phyloP scores from a whole-genome alignment of 1,140 invertebrate genomes.

The Gonioctena quinquepunctata region DNA sequence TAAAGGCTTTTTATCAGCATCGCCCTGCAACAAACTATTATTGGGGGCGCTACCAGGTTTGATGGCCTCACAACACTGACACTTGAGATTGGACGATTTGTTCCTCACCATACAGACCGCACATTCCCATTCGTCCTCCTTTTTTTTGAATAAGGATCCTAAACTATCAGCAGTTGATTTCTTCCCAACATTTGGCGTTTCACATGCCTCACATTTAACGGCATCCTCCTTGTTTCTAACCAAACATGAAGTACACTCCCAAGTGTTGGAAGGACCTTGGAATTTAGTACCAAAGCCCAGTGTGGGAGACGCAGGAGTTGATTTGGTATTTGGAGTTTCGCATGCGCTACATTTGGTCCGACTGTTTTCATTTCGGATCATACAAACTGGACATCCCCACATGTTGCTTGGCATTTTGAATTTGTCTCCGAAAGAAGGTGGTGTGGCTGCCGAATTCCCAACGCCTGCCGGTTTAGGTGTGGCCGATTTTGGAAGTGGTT shows the following conservation, averaged over 20 bases:
- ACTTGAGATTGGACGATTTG: constrained; percentile 56
- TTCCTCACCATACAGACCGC: constrained; percentile 62
- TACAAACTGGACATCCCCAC: constrained; percentile 64
- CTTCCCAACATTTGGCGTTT: constrained; percentile 55
- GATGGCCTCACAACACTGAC: constrained; percentile 57
- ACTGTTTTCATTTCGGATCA: constrained; percentile 61
- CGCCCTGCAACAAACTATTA: not conserved
- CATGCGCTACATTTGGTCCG: constrained; percentile 61
- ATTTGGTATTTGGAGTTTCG: constrained; percentile 37
- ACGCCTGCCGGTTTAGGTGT: not conserved
- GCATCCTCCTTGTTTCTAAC: constrained; percentile 63
- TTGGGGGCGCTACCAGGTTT: constrained; percentile 44
- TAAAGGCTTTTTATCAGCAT: constrained; percentile 19
- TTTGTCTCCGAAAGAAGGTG: constrained; percentile 43
- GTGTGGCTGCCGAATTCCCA: not conserved
- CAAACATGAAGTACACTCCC: constrained; percentile 66
- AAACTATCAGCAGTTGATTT: constrained; percentile 33
- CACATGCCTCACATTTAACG: constrained; percentile 67
- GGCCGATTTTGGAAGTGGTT: constrained; percentile 33
- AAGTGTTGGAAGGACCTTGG: constrained; percentile 47
- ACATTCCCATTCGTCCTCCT: constrained; percentile 54
- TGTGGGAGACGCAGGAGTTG: constrained; percentile 25
- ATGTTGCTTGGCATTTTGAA: constrained; percentile 37
- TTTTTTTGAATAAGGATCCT: constrained; percentile 39
- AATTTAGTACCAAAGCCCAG: constrained; percentile 43